Evolutionary conservation across 2,888 invertebrate species (phyloP).

Genomic region (Caenorhabditis panamensis): DNA sequence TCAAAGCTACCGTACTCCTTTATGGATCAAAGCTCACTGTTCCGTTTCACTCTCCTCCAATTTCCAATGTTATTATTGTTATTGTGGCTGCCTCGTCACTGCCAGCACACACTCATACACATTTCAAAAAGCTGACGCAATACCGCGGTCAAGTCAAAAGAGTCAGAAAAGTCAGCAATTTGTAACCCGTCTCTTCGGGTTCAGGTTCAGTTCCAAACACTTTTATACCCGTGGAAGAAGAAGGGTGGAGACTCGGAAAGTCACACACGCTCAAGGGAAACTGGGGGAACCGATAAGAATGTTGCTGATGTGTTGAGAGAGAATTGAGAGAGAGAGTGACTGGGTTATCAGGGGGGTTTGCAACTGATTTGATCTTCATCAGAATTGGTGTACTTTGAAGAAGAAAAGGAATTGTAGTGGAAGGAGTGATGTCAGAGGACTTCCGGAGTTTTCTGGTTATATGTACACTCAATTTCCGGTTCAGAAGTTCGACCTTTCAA

Average conservation of each 20-base stretch:
- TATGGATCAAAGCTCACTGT: neutral
- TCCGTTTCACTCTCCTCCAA: too few species aligned
- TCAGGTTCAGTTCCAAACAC: too few species aligned
- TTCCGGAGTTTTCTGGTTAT: too few species aligned
- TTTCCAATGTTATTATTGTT: neutral
- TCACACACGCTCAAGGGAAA: neutral
- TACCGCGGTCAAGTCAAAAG: neutral
- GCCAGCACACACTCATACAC: neutral
- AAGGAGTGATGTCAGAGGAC: too few species aligned
- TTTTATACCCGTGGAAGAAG: too few species aligned
- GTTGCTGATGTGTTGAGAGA: conserved; percentile 2
- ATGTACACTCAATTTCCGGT: too few species aligned
- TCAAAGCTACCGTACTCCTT: too few species aligned
- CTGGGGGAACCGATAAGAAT: neutral
- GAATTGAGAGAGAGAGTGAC: neutral
- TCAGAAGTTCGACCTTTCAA: too few species aligned
- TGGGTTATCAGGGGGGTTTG: neutral
- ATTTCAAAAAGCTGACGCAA: conserved; percentile 3
- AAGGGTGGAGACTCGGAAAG: neutral
- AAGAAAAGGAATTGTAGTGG: too few species aligned
- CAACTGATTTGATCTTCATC: neutral
- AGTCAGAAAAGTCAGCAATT: too few species aligned
- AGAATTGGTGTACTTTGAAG: neutral
- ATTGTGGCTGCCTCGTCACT: neutral
- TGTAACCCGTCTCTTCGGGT: too few species aligned